A percentile compares a stretch with the other conserved stretches of the same genome.
Conservation (phyloP, 2,797 vertebrate species). For the Artibeus jamaicensis region DNA sequence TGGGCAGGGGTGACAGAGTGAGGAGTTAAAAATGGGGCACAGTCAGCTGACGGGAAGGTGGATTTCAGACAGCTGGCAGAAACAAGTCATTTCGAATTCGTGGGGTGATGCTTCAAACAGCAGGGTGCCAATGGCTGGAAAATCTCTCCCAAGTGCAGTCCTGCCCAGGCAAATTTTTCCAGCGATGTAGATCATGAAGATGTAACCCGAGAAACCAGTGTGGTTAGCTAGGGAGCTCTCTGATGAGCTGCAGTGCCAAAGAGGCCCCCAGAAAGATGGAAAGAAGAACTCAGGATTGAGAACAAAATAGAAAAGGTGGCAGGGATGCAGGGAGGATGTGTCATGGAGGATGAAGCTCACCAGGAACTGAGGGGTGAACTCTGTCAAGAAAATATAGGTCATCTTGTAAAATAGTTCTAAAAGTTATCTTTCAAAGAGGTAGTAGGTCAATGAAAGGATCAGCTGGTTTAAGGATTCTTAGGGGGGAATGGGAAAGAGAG, state of each 20-base stretch:
- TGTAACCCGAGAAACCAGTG: not conserved
- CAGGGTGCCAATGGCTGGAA: not conserved
- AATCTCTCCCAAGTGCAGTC: not conserved
- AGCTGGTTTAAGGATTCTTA: not conserved
- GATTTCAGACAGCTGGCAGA: not conserved
- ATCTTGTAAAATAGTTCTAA: not conserved
- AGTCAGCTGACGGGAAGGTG: not conserved
- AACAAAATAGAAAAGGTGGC: not conserved
- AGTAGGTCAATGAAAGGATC: not conserved
- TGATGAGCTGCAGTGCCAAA: not conserved
- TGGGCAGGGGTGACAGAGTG: slow-evolving; percentile 35
- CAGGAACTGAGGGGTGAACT: not conserved
- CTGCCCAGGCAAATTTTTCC: slow-evolving; percentile 18
- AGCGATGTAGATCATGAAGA: not conserved
- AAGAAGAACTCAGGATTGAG: not conserved
- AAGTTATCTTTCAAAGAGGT: not conserved
- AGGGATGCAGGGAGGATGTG: not conserved
- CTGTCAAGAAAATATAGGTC: not conserved
- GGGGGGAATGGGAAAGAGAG: not conserved
- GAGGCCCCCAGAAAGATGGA: not conserved
- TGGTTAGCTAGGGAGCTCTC: not conserved
- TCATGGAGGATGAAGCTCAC: not conserved
- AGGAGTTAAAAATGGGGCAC: slow-evolving; percentile 8
- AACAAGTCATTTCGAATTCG: not conserved
- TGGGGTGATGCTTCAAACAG: not conserved